Conservation (phyloP, 2,888 invertebrate genomes). For the Nemurella pictetii region DNA sequence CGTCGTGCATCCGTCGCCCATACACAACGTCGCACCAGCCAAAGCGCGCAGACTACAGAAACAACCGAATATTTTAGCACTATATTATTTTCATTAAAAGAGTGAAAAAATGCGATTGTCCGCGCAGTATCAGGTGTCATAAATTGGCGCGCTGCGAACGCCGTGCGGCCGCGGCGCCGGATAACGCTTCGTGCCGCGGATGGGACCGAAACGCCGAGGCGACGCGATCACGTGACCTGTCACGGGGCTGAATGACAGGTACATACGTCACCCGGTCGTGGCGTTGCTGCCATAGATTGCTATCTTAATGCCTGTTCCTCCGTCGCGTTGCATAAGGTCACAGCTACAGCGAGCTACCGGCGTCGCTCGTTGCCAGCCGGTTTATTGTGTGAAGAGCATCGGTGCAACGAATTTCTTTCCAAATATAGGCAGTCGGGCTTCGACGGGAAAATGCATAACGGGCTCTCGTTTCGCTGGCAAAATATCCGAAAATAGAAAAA, state of each 20-base stretch:
- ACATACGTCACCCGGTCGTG: conserved; percentile 32
- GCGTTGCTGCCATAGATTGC: not conserved
- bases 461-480: no score
- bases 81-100: not conserved
- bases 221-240: not conserved
- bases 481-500: no score
- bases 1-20: conserved; percentile 11
- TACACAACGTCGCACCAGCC: not conserved
- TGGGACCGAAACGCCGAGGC: not conserved
- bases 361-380: no score
- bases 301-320: not conserved
- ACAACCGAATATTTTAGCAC: not conserved
- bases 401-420: not conserved
- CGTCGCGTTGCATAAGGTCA: not conserved
- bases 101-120: not conserved
- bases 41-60: not conserved
- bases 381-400: no score
- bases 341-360: not conserved
- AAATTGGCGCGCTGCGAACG: not conserved
- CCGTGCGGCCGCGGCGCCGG: not conserved
- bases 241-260: conserved; percentile 34
- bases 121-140: not conserved
- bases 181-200: not conserved
- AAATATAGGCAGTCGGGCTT: not conserved
- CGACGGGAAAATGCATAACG: no score